Evolutionary conservation across 1,140 invertebrate genomes (phyloP), one percentile per base, ranked within the genome.

Genomic region (Cherax quadricarinatus): DNA sequence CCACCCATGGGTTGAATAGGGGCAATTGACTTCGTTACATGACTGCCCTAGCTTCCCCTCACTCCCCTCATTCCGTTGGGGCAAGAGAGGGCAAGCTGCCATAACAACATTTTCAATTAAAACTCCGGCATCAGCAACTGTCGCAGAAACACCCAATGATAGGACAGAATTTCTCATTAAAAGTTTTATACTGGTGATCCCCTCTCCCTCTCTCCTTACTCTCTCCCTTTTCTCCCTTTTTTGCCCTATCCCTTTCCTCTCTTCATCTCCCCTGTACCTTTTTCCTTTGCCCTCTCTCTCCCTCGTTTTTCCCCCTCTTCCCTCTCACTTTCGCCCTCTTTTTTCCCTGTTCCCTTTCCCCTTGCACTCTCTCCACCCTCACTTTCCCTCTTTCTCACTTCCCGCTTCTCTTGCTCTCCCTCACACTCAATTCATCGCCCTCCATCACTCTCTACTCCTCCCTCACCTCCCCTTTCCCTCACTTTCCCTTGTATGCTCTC

Each of bases 61-160:
- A 41, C 41, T 51, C 1, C 24, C 30, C 78, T 14, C 30, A 41
- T 80, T 12, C 24, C 60, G n/a, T 21, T 48, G 83, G 7, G 53
- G 30, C 24, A 62, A 85, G 30, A 16, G 10, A 60, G 30, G 30
- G 30, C 30, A 41, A 41, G 30, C 30, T 41, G 30, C 30, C 30
- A 41, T 57, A 21, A 78, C 51, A 73, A 78, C 85, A 86, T 86
- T 86, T 86, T 86, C 85, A 86, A 86, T 86, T 86, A 86, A 86
- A 86, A 86, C 85, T 86, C 70, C 24, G 53, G 85, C 85, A 75
- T 86, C 85, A 41, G 66, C 85, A 53, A 86, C 85, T 86, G 85
- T 86, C 85, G 30, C 85, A 86, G 85, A 86, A 86, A 86, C 75
- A 86, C 66, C 85, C 85, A 86, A 86, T 86, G 85, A 86, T 75